phyloP scores from a whole-genome alignment of 2,888 invertebrate genomes.

The Eulithis testata region DNA sequence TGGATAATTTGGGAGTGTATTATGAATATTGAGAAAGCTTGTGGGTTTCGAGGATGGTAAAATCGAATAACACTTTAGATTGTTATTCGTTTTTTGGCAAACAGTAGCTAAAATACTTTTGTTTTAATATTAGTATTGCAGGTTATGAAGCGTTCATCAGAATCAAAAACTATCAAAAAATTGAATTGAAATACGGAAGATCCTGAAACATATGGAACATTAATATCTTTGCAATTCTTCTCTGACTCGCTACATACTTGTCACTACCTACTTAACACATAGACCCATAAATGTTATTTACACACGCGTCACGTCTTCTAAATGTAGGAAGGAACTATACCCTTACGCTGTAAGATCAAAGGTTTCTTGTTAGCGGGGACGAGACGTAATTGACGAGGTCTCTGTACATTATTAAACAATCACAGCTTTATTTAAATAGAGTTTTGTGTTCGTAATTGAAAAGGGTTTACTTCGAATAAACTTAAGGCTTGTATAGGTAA shows the following conservation, averaged over 20 bases:
- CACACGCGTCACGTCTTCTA: slow-evolving; percentile 22
- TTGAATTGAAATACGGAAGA: too few relatives aligned
- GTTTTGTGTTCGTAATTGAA: slow-evolving; percentile 19
- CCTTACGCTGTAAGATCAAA: slow-evolving; percentile 66
- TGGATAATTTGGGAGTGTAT: slow-evolving; percentile 18
- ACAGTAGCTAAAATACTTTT: too few relatives aligned
- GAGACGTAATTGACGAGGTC: slow-evolving; percentile 58
- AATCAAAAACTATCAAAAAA: too few relatives aligned
- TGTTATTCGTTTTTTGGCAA: neutral
- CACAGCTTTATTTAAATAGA: slow-evolving; percentile 45
- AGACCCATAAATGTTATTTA: slow-evolving; percentile 16
- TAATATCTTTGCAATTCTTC: too few relatives aligned
- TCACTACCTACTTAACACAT: too few relatives aligned
- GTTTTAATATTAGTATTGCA: too few relatives aligned
- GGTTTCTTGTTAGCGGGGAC: slow-evolving; percentile 51
- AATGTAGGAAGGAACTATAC: slow-evolving; percentile 55
- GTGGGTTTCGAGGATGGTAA: neutral
- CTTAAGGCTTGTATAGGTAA: neutral
- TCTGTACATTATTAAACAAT: slow-evolving; percentile 60
- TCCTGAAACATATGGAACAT: too few relatives aligned
- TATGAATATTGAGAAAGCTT: slow-evolving; percentile 24
- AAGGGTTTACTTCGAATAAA: slow-evolving; percentile 8
- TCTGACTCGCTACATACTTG: too few relatives aligned
- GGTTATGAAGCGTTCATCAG: too few relatives aligned
- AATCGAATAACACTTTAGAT: neutral